Percentiles rank a stretch among this genome's conserved stretches.
Evolutionary conservation across 1,140 invertebrate genomes (phyloP).

Genomic region (Myzus persicae): DNA sequence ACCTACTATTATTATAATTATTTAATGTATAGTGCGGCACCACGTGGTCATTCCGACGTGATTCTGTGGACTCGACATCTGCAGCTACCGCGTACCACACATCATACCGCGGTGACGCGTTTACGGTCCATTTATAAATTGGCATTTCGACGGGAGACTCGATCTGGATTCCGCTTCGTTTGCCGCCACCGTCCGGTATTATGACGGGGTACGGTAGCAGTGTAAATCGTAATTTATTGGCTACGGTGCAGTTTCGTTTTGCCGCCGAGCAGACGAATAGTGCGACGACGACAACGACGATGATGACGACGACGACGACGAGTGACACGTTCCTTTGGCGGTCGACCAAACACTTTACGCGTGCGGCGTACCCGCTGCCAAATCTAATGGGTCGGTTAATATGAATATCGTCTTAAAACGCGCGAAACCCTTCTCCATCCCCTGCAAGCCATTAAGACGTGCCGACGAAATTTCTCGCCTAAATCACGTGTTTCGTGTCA

Average conservation of each 20-base stretch:
- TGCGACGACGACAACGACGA: background rate
- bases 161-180: background rate
- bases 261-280: background rate
- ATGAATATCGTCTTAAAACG: background rate
- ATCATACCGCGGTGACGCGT: background rate
- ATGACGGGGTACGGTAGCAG: background rate
- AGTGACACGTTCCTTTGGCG: conserved; percentile 23
- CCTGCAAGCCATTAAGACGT: background rate
- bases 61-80: background rate
- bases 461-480: background rate
- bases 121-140: conserved; percentile 30
- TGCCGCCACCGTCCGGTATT: background rate
- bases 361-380: background rate
- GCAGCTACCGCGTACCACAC: background rate
- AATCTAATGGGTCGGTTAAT: conserved; percentile 33
- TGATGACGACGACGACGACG: background rate
- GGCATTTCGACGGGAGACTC: background rate
- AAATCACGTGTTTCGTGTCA: background rate
- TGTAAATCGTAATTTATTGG: conserved; percentile 1
- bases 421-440: background rate
- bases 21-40: background rate
- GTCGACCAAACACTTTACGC: background rate
- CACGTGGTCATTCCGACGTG: too few relatives aligned
- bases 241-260: background rate
- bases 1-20: too few relatives aligned